Percentiles rank a stretch among this genome's conserved stretches.
Conservation (phyloP, 2,888 invertebrate genomes). For the Eupithecia subumbrata region DNA sequence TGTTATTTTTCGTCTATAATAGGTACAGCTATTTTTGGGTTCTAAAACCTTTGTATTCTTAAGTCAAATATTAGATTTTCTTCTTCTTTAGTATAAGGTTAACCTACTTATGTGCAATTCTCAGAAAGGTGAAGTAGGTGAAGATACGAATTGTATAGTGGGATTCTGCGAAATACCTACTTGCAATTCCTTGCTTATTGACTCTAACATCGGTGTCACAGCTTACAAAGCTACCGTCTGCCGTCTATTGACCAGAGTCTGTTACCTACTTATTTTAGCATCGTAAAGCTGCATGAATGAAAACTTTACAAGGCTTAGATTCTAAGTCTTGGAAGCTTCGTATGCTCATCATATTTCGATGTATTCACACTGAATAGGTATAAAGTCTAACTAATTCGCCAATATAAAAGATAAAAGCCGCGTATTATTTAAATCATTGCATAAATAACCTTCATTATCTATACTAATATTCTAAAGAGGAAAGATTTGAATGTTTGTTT, state of each 20-base stretch:
- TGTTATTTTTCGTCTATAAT: background rate
- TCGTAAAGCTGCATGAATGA: constrained; percentile 12
- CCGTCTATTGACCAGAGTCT: constrained; percentile 21
- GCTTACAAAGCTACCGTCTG: constrained; percentile 19
- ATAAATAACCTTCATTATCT: too few relatives aligned
- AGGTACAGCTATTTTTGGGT: background rate
- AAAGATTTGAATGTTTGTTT: too few relatives aligned
- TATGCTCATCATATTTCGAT: background rate
- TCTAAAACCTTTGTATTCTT: background rate
- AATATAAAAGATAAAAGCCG: too few relatives aligned
- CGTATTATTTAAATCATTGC: too few relatives aligned
- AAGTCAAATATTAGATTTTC: background rate
- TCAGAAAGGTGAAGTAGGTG: constrained; percentile 28
- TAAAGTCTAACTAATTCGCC: background rate
- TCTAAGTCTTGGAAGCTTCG: background rate
- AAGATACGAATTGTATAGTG: constrained; percentile 25
- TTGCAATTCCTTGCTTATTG: constrained; percentile 22
- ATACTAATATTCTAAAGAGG: too few relatives aligned
- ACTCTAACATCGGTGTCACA: constrained; percentile 33
- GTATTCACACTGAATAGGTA: background rate
- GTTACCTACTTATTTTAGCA: constrained; percentile 35
- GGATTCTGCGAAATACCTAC: constrained; percentile 26
- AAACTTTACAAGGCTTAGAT: background rate
- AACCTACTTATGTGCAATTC: background rate
- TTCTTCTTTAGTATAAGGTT: background rate